Percentiles rank a stretch among this genome's conserved stretches.
Evolutionary conservation across 2,113 vertebrate genomes (phyloP).

Genomic region (Vireo altiloquus): DNA sequence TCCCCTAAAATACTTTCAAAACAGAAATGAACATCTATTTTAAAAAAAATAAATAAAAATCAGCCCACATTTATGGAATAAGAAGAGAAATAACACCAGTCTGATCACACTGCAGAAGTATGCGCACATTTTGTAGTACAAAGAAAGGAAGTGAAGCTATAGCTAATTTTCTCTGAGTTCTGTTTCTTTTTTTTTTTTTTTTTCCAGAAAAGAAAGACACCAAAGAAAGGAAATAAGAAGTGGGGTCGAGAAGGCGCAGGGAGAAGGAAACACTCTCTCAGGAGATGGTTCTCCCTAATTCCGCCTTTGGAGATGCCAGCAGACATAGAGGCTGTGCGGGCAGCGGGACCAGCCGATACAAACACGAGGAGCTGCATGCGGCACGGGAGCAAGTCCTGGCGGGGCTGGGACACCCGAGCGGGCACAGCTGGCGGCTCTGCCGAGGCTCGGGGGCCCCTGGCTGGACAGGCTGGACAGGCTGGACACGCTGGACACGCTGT

Average conservation of each 20-base stretch:
- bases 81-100: background rate
- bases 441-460: too few species aligned
- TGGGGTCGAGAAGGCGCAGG: accelerated
- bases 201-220: background rate
- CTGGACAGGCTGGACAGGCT: too few species aligned
- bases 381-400: too few species aligned
- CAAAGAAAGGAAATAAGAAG: background rate
- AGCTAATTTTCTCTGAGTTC: background rate
- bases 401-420: background rate
- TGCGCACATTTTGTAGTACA: background rate
- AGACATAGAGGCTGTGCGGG: background rate
- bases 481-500: too few species aligned
- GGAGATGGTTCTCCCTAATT: background rate
- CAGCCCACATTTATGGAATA: background rate
- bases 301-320: background rate
- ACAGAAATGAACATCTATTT: background rate
- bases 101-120: background rate
- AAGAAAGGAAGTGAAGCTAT: background rate
- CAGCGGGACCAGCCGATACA: background rate
- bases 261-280: background rate
- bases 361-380: background rate
- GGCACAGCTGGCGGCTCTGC: background rate
- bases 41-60: background rate
- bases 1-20: background rate
- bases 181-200: background rate